These are phyloP conservation scores for Diogma glabrata DNA, from an alignment of 2,888 invertebrate genomes.

Conservation along the genomic window DNA sequence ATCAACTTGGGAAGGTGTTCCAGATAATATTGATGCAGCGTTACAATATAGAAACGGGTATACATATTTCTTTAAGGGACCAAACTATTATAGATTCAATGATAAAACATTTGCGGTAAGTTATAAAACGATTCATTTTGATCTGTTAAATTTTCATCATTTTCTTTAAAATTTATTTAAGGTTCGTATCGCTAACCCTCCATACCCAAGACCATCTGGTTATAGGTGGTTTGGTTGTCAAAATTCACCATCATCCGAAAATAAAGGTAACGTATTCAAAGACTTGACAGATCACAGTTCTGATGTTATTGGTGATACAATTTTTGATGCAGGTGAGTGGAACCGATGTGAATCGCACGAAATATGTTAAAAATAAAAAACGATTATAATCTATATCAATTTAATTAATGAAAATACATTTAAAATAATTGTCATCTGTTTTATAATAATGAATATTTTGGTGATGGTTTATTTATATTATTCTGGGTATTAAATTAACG, in stretches of 20 bases:
- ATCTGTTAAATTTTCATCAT: no score
- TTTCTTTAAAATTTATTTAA: no score
- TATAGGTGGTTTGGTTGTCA: constrained; percentile 95
- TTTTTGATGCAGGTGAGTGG: constrained; percentile 61
- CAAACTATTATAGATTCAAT: constrained; percentile 89
- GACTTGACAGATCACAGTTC: constrained; percentile 30
- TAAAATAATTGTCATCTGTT: constrained; percentile 6
- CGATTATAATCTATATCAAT: no score
- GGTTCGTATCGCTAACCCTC: constrained; percentile 76
- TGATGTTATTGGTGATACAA: constrained; percentile 49
- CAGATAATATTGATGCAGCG: constrained; percentile 78
- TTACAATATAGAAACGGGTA: constrained; percentile 89
- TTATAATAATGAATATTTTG: no score
- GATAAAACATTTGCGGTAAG: constrained; percentile 82
- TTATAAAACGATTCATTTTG: constrained; percentile 21
- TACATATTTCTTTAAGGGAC: constrained; percentile 92
- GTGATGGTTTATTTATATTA: no score
- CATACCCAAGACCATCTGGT: constrained; percentile 78
- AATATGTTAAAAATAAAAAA: constrained; percentile 11
- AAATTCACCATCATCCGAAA: constrained; percentile 47
- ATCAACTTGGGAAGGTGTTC: constrained; percentile 87
- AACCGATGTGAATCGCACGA: constrained; percentile 33
- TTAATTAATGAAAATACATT: constrained; percentile 7
- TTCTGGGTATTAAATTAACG: no score
- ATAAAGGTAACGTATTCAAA: constrained; percentile 36